phyloP scores from a whole-genome alignment of 2,113 vertebrate species.

The Macquaria ambigua region DNA sequence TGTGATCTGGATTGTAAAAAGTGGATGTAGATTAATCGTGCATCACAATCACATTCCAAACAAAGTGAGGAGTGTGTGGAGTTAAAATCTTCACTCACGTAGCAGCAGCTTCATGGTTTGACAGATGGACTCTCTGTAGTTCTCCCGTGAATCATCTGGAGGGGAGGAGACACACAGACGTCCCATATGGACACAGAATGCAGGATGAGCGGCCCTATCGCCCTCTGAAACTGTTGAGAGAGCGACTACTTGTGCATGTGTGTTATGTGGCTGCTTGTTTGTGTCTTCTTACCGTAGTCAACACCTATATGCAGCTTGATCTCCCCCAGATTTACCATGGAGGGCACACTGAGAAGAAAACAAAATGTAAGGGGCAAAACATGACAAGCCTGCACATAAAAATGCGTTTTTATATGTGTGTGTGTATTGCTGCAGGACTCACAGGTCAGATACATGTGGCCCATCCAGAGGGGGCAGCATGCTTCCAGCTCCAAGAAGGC shows the following conservation, averaged over 20 bases:
- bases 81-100: slow-evolving; percentile 87
- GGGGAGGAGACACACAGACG: slow-evolving; percentile 58
- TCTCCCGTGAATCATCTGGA: slow-evolving; percentile 90
- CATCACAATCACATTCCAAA: slow-evolving; percentile 16
- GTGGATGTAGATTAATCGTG: slow-evolving; percentile 6
- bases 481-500: slow-evolving; percentile 93
- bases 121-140: slow-evolving; percentile 93
- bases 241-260: slow-evolving; percentile 5
- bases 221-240: slow-evolving; percentile 8
- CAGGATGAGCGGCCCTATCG: slow-evolving; percentile 55
- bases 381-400: slow-evolving; percentile 35
- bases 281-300: slow-evolving; percentile 88
- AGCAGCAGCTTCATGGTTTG: slow-evolving; percentile 92
- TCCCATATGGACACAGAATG: slow-evolving; percentile 52
- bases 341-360: slow-evolving; percentile 87
- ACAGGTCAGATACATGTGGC: slow-evolving; percentile 90
- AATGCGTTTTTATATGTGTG: slow-evolving; percentile 11
- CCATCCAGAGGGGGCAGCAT: slow-evolving; percentile 91
- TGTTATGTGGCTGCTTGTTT: neutral
- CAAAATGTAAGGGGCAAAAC: slow-evolving; percentile 54
- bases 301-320: slow-evolving; percentile 92
- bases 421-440: slow-evolving; percentile 75
- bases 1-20: slow-evolving; percentile 84
- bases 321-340: slow-evolving; percentile 93
- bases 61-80: neutral